phyloP scores from a whole-genome alignment of 2,888 invertebrate species.

The Byasa hedistus region DNA sequence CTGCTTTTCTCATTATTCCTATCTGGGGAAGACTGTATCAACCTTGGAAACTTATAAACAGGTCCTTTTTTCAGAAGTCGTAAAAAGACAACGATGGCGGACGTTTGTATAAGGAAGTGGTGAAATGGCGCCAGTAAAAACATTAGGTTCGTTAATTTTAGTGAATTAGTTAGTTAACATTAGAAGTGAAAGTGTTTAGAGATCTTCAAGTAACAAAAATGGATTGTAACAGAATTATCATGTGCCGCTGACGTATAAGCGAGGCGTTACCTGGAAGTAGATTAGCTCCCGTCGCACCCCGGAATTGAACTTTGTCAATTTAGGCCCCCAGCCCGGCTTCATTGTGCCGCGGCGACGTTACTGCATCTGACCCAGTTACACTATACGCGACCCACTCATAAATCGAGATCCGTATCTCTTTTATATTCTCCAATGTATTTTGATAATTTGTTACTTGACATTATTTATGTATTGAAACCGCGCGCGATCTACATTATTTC shows the following conservation, averaged over 20 bases:
- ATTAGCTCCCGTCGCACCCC: constrained; percentile 29
- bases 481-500: not conserved
- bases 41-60: no score
- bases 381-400: constrained; percentile 12
- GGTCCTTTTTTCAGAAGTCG: no score
- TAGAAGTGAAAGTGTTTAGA: no score
- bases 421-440: constrained; percentile 17
- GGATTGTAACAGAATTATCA: no score
- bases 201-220: no score
- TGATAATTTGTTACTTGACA: constrained; percentile 16
- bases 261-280: constrained; percentile 20
- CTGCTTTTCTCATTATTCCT: no score
- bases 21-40: no score
- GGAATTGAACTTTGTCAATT: constrained; percentile 33
- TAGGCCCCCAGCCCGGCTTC: constrained; percentile 26
- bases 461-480: constrained; percentile 11
- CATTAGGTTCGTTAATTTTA: no score
- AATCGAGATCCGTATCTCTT: constrained; percentile 24
- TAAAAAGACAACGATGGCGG: no score
- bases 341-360: constrained; percentile 26
- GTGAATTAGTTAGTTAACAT: no score
- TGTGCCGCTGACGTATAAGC: not conserved
- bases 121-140: no score
- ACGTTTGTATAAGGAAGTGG: no score
- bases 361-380: constrained; percentile 30